Conservation (phyloP, 37 sponge, comb jelly and placozoan genomes). For the Aplysina aerophoba region DNA sequence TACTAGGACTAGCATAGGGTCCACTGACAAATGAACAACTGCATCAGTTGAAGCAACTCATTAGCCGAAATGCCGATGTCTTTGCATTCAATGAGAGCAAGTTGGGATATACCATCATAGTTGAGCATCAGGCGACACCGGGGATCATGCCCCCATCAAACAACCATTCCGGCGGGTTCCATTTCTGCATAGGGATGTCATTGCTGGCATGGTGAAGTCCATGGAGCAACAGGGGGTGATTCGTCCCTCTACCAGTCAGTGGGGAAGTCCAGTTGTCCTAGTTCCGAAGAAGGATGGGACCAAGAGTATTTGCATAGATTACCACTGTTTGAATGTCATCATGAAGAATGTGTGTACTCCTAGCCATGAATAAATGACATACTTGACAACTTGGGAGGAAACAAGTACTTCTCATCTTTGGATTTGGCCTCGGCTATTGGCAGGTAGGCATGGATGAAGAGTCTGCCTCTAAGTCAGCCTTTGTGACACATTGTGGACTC, state of each 20-base stretch:
- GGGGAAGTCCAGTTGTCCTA: slow-evolving; percentile 59
- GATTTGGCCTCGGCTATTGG: slow-evolving; percentile 62
- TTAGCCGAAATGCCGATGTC: no score
- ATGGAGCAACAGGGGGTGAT: slow-evolving; percentile 56
- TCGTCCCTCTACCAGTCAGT: slow-evolving; percentile 57
- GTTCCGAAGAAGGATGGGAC: slow-evolving; percentile 64
- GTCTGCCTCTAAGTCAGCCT: slow-evolving; percentile 27
- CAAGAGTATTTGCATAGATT: slow-evolving; percentile 63
- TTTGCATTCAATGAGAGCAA: slow-evolving; percentile 32
- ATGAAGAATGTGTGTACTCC: slow-evolving; percentile 60
- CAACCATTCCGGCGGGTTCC: slow-evolving; percentile 40
- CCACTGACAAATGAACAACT: no score
- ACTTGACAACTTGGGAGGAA: slow-evolving; percentile 40
- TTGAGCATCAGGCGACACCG: slow-evolving; percentile 55
- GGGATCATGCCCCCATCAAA: slow-evolving; percentile 47
- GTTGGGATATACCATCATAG: slow-evolving; percentile 48
- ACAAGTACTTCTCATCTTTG: slow-evolving; percentile 41
- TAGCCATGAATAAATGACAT: slow-evolving; percentile 57
- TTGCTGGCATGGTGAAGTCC: slow-evolving; percentile 42
- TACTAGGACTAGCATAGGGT: no score
- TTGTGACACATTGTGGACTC: slow-evolving; percentile 39
- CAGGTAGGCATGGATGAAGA: slow-evolving; percentile 49
- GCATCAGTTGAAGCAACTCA: no score
- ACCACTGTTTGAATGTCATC: slow-evolving; percentile 56
- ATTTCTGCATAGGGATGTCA: slow-evolving; percentile 7